These are phyloP conservation scores for Harpagoxenus sublaevis DNA, from an alignment of 2,888 invertebrate genomes.

Conservation along the genomic window DNA sequence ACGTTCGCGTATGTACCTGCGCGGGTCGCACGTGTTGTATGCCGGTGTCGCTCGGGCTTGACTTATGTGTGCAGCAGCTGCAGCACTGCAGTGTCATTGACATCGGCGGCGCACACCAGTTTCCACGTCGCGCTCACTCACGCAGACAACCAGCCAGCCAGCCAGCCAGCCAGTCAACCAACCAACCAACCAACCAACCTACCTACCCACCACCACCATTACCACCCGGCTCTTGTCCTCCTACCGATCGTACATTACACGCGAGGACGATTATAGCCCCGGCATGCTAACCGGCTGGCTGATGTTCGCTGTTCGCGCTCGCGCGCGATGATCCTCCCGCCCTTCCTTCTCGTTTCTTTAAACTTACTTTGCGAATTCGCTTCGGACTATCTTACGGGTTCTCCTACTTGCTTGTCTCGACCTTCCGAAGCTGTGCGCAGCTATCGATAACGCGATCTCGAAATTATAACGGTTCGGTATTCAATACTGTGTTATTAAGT, in stretches of 20 bases:
- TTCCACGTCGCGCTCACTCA: constrained; percentile 76
- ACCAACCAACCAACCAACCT: not conserved
- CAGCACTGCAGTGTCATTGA: constrained; percentile 81
- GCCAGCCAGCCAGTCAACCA: constrained; percentile 13
- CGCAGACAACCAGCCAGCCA: constrained; percentile 62
- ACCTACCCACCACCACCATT: constrained; percentile 39
- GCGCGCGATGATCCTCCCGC: constrained; percentile 60
- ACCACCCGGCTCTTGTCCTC: constrained; percentile 78
- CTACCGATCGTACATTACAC: constrained; percentile 80
- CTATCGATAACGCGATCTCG: not conserved
- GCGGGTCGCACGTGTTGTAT: constrained; percentile 71
- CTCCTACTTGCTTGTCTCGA: constrained; percentile 17
- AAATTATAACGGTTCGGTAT: not conserved
- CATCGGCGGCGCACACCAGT: constrained; percentile 79
- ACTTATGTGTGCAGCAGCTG: constrained; percentile 77
- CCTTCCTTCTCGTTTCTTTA: constrained; percentile 48
- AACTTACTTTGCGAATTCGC: constrained; percentile 24
- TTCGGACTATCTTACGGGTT: constrained; percentile 21
- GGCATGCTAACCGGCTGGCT: constrained; percentile 75
- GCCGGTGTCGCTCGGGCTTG: constrained; percentile 67
- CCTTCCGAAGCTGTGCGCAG: not conserved
- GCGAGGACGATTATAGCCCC: constrained; percentile 81
- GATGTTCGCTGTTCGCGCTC: constrained; percentile 74
- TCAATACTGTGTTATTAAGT: not conserved
- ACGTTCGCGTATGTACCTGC: constrained; percentile 64